phyloP scores from a whole-genome alignment of 1,140 invertebrate species.

The Ladona fulva region DNA sequence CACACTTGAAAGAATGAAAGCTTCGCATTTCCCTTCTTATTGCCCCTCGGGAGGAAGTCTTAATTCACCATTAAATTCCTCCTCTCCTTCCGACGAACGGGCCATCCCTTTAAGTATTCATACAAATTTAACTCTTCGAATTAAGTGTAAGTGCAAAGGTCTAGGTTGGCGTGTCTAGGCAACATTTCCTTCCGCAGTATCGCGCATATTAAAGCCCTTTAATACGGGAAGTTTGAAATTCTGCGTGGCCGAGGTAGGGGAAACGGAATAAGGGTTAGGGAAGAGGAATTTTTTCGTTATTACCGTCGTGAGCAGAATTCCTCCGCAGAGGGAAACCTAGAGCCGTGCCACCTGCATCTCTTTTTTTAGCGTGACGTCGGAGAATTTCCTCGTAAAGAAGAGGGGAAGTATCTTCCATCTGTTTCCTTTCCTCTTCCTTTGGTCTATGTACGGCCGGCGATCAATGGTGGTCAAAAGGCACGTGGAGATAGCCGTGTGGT shows the following conservation, averaged over 20 bases:
- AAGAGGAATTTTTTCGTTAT: background rate
- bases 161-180: background rate
- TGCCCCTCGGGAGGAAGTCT: too few species aligned
- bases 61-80: background rate
- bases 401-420: background rate
- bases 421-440: background rate
- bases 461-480: background rate
- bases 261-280: background rate
- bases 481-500: background rate
- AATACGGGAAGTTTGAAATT: background rate
- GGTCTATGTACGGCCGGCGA: background rate
- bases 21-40: too few species aligned
- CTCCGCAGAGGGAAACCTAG: too few species aligned
- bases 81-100: background rate
- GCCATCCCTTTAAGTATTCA: background rate
- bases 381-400: background rate
- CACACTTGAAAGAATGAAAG: too few species aligned
- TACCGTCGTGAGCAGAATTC: too few species aligned
- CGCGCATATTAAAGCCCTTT: background rate
- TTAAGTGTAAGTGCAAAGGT: background rate
- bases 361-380: background rate
- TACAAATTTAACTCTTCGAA: background rate
- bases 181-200: background rate
- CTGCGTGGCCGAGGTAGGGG: background rate
- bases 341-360: background rate